Evolutionary conservation across 30 jellyfish, hydroid and myxozoan species (phyloP).

Genomic region (Aurelia aurita): DNA sequence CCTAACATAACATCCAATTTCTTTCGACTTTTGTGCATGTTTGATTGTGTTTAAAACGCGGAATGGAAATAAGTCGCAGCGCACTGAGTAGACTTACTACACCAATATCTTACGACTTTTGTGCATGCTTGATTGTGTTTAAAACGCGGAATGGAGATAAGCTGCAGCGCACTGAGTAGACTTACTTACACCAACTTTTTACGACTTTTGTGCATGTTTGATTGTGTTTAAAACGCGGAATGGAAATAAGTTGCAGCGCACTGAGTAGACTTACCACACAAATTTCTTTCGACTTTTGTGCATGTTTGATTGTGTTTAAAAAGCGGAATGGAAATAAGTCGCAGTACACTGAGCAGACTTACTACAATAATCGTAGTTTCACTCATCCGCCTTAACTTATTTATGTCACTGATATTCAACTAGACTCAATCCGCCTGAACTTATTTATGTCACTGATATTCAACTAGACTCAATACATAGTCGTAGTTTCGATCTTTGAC

Average conservation of each 20-base stretch:
- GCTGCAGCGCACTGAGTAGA: background rate
- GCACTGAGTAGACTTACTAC: background rate
- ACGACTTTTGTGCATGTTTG: constrained; percentile 5
- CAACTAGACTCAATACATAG: too few species aligned
- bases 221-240: constrained; percentile 28
- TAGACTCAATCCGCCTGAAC: too few species aligned
- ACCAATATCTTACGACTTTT: background rate
- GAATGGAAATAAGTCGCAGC: background rate
- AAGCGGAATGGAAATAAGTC: background rate
- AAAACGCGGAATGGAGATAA: constrained; percentile 15
- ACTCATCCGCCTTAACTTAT: background rate
- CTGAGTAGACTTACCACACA: background rate
- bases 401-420: too few species aligned
- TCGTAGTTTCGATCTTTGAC: too few species aligned
- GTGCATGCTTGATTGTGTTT: constrained; percentile 11
- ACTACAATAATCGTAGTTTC: background rate
- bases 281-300: background rate
- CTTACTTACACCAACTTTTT: background rate
- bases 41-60: constrained; percentile 15
- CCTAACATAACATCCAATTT: constrained; percentile 1
- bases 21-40: constrained; percentile 11
- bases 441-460: too few species aligned
- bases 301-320: constrained; percentile 16
- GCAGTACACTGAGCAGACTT: background rate
- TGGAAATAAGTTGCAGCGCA: background rate